Conservation (phyloP, 2,797 vertebrate species). For the Potorous gilbertii region DNA sequence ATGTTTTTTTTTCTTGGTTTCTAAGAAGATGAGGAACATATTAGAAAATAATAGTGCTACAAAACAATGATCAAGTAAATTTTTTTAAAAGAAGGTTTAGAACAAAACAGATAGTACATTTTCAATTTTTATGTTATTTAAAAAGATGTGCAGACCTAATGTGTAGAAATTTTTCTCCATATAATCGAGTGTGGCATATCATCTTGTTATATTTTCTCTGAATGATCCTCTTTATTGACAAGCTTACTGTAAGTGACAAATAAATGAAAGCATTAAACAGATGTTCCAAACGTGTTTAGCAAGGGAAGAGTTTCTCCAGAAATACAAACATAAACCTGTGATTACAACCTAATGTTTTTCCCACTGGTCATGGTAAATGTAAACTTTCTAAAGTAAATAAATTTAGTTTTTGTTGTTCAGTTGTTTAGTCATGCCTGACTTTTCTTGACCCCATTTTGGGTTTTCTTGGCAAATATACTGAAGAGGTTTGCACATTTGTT, state of each 20-base stretch:
- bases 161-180: constrained; percentile 55
- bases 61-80: too few species aligned
- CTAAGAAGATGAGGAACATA: too few species aligned
- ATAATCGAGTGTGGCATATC: constrained; percentile 17
- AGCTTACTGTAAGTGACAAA: constrained; percentile 60
- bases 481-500: neutral
- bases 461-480: neutral
- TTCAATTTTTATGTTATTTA: constrained; percentile 39
- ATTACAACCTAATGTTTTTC: constrained; percentile 56
- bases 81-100: neutral
- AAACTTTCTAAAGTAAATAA: neutral
- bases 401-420: neutral
- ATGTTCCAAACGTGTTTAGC: constrained; percentile 72
- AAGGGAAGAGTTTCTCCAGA: constrained; percentile 67
- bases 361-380: neutral
- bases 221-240: constrained; percentile 71
- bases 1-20: too few species aligned
- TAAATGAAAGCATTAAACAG: constrained; percentile 68
- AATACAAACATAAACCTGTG: constrained; percentile 63
- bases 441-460: neutral
- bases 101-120: neutral
- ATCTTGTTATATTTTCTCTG: constrained; percentile 60
- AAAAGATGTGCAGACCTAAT: constrained; percentile 58
- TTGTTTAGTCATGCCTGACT: neutral
- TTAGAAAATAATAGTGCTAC: too few species aligned